These are phyloP conservation scores for Mesorhabditis belari DNA, from an alignment of 2,888 invertebrate species.

Conservation along the genomic window DNA sequence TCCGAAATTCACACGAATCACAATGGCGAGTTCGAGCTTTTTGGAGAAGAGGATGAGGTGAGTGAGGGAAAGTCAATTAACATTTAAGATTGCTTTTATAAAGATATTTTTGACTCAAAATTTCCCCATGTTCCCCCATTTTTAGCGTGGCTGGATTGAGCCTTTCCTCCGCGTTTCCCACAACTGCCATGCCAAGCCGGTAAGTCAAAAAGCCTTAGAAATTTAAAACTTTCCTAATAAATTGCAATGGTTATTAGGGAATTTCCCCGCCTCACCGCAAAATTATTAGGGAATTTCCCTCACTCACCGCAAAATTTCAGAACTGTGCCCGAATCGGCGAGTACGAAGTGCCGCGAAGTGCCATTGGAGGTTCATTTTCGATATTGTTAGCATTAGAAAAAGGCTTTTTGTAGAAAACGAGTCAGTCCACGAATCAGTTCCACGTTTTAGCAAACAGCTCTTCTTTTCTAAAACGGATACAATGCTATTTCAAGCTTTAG, in stretches of 20 bases:
- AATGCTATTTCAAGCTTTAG: too few relatives aligned
- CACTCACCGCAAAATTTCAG: too few relatives aligned
- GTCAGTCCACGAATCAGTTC: too few relatives aligned
- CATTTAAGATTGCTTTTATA: too few relatives aligned
- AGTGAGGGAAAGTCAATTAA: background rate
- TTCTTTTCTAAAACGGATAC: too few relatives aligned
- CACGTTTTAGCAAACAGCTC: too few relatives aligned
- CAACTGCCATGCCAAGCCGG: background rate
- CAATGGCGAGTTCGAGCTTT: background rate
- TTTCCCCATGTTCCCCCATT: background rate
- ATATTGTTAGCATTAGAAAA: too few relatives aligned
- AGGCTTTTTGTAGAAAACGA: too few relatives aligned
- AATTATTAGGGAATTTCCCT: too few relatives aligned
- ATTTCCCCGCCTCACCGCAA: too few relatives aligned
- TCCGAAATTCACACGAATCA: background rate
- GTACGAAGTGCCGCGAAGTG: background rate
- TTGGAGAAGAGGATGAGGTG: background rate
- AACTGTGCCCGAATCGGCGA: conserved; percentile 22
- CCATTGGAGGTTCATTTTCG: background rate
- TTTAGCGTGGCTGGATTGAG: background rate
- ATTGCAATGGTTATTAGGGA: background rate
- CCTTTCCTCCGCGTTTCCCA: background rate
- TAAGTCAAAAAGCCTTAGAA: background rate
- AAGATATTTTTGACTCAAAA: too few relatives aligned
- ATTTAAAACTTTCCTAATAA: background rate